Evolutionary conservation across 2,113 vertebrate species (phyloP).

Genomic region (Prinia subflava): DNA sequence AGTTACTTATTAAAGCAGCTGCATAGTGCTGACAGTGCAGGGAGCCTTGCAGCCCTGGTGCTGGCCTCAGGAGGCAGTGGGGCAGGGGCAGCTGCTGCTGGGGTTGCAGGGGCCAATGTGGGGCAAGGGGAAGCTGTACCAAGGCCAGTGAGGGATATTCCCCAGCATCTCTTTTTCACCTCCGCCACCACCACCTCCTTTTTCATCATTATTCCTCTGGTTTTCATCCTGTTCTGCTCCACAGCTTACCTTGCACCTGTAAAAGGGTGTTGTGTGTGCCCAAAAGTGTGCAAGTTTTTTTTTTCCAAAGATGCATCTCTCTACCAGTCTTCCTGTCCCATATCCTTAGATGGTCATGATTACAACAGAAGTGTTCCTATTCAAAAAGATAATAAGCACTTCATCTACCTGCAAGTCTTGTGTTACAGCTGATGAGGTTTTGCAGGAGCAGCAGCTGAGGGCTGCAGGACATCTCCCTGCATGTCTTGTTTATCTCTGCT

Average conservation of each 20-base stretch:
- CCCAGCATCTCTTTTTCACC: not conserved
- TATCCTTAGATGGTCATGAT: not conserved
- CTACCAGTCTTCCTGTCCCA: not conserved
- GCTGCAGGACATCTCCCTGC: not conserved
- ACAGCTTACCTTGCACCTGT: not conserved
- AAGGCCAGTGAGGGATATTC: not conserved
- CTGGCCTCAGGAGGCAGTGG: not conserved
- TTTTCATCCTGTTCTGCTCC: not conserved
- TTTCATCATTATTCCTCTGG: not conserved
- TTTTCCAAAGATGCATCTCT: not conserved
- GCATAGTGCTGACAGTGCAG: not conserved
- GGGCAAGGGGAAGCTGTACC: not conserved
- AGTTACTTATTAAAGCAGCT: constrained; percentile 8
- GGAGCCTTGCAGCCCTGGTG: not conserved
- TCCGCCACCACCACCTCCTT: not conserved
- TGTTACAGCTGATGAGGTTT: not conserved
- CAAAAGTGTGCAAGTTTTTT: not conserved
- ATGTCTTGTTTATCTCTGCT: not conserved
- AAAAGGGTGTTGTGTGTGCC: not conserved
- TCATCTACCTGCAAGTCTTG: not conserved
- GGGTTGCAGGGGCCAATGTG: not conserved
- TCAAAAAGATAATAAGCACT: not conserved
- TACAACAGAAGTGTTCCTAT: not conserved
- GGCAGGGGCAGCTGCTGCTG: not conserved
- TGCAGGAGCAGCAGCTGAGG: not conserved